Base-by-base conservation (phyloP, 2,797 vertebrate genomes). In the Carduelis carduelis region DNA sequence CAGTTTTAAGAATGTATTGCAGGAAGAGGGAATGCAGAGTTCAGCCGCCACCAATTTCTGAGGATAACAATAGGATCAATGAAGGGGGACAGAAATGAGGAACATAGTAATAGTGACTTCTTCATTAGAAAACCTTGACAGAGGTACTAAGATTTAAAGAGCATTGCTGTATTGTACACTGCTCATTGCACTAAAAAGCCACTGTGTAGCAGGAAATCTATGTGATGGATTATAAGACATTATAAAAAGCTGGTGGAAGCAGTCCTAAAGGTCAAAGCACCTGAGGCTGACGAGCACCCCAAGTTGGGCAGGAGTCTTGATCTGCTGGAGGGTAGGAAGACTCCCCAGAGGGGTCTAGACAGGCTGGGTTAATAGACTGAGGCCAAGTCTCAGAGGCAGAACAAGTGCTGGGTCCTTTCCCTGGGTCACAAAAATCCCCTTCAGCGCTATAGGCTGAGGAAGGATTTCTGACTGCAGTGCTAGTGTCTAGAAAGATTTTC, bases 121-220 rank as follows among this genome's bases (percentile, higher is more conserved):
- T 81, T 94, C 18, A 80, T 88, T 86, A 86, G 44, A 46, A 86
- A 93, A 44, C n/a, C 53, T 79, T 71, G 20, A 55, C 14, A 70
- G 57, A 91, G 90, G n/a, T 23, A 23, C 6, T 69, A 52, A 77
- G 65, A 77, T 94, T 81, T 34, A 92, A 87, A 97, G 53, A 63
- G 8, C 4, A 10, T 26, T 86, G 30, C 20, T 47, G 37, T 63
- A 20, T 12, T n/a, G 43, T 44, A 74, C 50, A 64, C 66, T 79
- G 64, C n/a, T 93, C 12, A 59, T 12, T 65, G 20, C 30, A 77
- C 61, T 63, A 50, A 50, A 68, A 80, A 63, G 21, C 8, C 11
- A 37, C 21, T 8, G 2, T 23, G 12, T 13, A 44, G 12, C 9
- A 77, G 17, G 6, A 77, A 70, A 50, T 22, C 27, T 57, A 26